Conservation (phyloP, 2,113 vertebrate species). For the Lepus timidus region DNA sequence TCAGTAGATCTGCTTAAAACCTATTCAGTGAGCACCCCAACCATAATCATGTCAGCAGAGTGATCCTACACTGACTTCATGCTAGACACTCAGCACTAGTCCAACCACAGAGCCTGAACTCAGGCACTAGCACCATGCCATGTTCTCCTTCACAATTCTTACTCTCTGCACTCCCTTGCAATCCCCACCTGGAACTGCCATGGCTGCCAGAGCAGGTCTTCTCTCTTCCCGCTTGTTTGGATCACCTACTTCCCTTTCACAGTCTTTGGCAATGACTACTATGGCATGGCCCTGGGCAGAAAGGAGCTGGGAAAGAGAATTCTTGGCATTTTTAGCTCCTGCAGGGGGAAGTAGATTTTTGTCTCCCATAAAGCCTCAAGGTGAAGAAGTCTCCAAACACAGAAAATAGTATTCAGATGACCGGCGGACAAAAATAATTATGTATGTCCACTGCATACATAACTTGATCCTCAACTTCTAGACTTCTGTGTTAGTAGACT, state of each 20-base stretch:
- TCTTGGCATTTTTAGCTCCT: background rate
- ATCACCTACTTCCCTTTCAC: background rate
- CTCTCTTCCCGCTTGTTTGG: background rate
- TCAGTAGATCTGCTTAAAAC: background rate
- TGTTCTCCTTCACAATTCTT: background rate
- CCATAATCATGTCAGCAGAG: background rate
- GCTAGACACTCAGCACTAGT: background rate
- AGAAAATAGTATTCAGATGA: background rate
- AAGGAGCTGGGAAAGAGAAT: background rate
- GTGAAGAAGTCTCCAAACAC: background rate
- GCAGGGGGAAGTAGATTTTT: background rate
- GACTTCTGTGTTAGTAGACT: background rate
- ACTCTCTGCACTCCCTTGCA: too few species aligned
- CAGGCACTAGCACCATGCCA: too few species aligned
- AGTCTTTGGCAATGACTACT: background rate
- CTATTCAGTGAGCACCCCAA: background rate
- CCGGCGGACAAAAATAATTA: background rate
- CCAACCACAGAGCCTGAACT: background rate
- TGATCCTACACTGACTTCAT: too few species aligned
- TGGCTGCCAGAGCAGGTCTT: background rate
- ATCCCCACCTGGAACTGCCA: background rate
- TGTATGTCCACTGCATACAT: background rate
- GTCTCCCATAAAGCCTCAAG: background rate
- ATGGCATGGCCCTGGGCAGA: background rate
- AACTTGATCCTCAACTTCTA: background rate